phyloP scores from a whole-genome alignment of 2,888 invertebrate species.

The Uloborus plumipes region DNA sequence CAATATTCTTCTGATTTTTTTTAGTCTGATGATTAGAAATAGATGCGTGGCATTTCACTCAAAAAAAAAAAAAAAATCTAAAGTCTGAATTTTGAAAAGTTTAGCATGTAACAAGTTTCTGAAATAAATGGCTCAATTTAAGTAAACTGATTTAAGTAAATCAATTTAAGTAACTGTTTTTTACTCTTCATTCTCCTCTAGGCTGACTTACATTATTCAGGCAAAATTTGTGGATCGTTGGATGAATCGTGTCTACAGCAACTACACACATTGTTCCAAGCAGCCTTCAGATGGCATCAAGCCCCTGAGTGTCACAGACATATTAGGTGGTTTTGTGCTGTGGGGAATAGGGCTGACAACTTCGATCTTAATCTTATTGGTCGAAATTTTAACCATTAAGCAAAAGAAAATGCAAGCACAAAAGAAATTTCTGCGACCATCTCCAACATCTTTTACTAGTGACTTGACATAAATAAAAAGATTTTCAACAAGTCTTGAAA shows the following conservation, averaged over 20 bases:
- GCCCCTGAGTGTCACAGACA: conserved; percentile 29
- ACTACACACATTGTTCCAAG: conserved; percentile 33
- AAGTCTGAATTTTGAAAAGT: no score
- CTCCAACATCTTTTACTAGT: no score
- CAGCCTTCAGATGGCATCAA: conserved; percentile 21
- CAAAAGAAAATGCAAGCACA: background rate
- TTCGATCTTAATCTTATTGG: background rate
- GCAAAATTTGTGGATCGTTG: conserved; percentile 29
- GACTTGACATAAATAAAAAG: no score
- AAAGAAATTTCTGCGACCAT: background rate
- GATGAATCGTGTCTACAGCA: conserved; percentile 32
- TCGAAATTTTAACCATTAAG: background rate
- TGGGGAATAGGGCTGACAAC: conserved; percentile 13
- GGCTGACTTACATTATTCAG: conserved; percentile 36
- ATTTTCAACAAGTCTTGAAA: no score
- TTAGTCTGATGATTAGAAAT: no score
- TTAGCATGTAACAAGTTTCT: no score
- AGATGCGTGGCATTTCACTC: no score
- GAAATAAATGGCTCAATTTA: no score
- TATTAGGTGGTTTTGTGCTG: conserved; percentile 30
- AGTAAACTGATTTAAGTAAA: background rate
- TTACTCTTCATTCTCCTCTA: background rate
- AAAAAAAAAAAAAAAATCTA: no score
- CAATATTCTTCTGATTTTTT: no score
- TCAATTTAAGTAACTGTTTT: background rate